Conservation (phyloP, 2,888 invertebrate genomes). For the Chrysina gloriosa region DNA sequence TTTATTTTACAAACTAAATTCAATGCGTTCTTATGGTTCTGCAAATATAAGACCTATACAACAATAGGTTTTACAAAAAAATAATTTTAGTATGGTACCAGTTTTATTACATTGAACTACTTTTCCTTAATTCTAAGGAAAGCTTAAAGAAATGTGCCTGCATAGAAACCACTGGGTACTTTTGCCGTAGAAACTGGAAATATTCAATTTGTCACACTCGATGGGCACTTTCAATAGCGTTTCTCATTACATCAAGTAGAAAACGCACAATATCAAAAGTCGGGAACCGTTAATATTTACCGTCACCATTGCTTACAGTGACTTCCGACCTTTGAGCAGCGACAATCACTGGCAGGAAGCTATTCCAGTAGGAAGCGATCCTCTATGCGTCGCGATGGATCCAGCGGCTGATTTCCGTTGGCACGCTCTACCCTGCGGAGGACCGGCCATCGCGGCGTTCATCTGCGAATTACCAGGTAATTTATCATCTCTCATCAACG, state of each 20-base stretch:
- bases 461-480: constrained; percentile 84
- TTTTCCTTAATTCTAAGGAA: too few species aligned
- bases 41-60: too few species aligned
- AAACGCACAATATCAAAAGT: constrained; percentile 2
- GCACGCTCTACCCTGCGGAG: constrained; percentile 81
- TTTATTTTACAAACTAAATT: too few species aligned
- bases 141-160: too few species aligned
- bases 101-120: too few species aligned
- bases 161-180: too few species aligned
- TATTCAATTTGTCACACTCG: not conserved
- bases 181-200: too few species aligned
- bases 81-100: too few species aligned
- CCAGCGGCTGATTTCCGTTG: constrained; percentile 82
- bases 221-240: not conserved
- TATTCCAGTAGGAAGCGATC: constrained; percentile 69
- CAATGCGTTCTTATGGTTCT: too few species aligned
- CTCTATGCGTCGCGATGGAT: constrained; percentile 81
- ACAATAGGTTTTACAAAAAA: too few species aligned
- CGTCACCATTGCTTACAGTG: constrained; percentile 61
- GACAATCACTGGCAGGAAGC: constrained; percentile 81
- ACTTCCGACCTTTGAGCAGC: constrained; percentile 71
- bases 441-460: constrained; percentile 81
- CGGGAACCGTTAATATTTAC: constrained; percentile 16
- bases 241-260: too few species aligned
- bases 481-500: constrained; percentile 40